Evolutionary conservation across 2,797 vertebrate species (phyloP).

Genomic region (Aphelocoma californica): DNA sequence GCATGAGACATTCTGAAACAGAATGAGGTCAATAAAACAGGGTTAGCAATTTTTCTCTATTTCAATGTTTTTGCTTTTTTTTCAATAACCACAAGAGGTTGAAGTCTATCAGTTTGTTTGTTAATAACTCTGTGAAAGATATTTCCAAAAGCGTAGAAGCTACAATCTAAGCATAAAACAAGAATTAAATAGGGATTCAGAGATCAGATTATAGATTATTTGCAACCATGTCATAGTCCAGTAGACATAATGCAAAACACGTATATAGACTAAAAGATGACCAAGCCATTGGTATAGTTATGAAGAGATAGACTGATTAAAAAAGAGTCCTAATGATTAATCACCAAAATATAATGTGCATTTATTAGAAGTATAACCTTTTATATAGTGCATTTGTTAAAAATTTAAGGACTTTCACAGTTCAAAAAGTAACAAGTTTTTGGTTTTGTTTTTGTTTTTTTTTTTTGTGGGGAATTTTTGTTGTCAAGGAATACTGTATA

Average conservation of each 20-base stretch:
- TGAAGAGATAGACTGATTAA: not conserved
- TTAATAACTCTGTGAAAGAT: not conserved
- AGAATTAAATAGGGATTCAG: not conserved
- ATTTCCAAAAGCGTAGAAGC: not conserved
- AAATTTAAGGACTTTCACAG: not conserved
- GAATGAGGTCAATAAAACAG: not conserved
- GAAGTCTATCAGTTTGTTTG: not conserved
- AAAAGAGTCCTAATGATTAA: not conserved
- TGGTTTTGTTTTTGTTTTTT: not conserved
- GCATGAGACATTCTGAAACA: not conserved
- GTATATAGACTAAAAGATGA: not conserved
- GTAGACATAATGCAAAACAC: not conserved
- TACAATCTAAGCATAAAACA: not conserved
- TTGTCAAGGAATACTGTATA: not conserved
- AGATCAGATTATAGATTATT: not conserved
- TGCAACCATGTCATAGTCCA: not conserved
- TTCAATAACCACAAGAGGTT: not conserved
- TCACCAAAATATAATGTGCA: not conserved
- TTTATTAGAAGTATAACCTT: not conserved
- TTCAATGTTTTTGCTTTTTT: not conserved
- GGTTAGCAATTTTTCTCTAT: not conserved
- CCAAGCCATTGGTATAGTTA: not conserved
- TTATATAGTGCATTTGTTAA: not conserved
- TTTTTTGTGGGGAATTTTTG: not conserved
- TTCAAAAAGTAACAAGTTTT: not conserved